Percentiles rank a stretch among this genome's conserved stretches.
phyloP scores from a whole-genome alignment of 2,113 vertebrate genomes.

The Ahaetulla prasina region DNA sequence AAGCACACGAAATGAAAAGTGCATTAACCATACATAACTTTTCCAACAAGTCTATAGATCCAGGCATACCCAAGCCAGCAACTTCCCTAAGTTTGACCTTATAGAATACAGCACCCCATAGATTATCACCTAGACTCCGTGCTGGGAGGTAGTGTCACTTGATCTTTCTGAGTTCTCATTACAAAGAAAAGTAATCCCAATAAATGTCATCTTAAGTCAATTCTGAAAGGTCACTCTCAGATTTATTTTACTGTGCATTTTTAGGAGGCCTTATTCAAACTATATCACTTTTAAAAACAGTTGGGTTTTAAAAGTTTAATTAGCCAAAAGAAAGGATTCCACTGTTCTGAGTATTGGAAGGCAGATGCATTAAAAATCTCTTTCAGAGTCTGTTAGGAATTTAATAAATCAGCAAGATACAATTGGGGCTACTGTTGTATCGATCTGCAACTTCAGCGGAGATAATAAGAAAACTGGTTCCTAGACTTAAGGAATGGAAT shows the following conservation, averaged over 20 bases:
- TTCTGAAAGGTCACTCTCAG: not conserved
- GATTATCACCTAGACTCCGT: not conserved
- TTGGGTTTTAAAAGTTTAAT: constrained; percentile 15
- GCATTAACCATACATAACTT: no score
- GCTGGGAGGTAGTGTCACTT: not conserved
- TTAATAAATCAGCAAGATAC: constrained; percentile 23
- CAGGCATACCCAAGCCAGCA: not conserved
- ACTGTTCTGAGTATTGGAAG: not conserved
- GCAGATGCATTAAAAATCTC: constrained; percentile 7
- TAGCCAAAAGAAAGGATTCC: constrained; percentile 1
- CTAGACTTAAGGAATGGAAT: constrained; percentile 8
- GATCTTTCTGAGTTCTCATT: constrained; percentile 16
- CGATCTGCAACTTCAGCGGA: constrained; percentile 6
- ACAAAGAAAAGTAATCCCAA: constrained; percentile 5
- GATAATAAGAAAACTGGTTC: constrained; percentile 13
- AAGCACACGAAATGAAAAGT: not conserved
- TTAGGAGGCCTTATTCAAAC: not conserved
- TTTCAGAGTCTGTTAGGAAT: constrained; percentile 9
- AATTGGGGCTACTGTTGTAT: constrained; percentile 3
- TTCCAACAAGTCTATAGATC: not conserved
- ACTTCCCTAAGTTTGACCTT: constrained; percentile 4
- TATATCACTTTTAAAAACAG: constrained; percentile 9
- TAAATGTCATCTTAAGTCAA: not conserved
- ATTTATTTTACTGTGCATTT: constrained; percentile 16
- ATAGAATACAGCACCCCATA: not conserved